phyloP scores from a whole-genome alignment of 2,888 invertebrate species.

The Andrena marginata region DNA sequence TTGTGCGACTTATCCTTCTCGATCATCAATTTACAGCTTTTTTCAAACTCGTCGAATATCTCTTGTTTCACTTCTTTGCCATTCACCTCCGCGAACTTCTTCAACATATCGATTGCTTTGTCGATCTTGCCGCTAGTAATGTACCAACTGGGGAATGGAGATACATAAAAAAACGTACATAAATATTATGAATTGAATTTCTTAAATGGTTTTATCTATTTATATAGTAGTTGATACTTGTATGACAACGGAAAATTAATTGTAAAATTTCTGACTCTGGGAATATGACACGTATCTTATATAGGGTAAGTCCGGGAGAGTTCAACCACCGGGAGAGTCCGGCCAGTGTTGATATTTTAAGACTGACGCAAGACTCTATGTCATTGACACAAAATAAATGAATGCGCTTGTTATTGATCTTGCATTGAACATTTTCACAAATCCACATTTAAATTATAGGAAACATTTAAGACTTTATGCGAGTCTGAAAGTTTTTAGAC shows the following conservation, averaged over 20 bases:
- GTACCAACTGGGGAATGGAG: constrained; percentile 88
- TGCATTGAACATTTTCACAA: too few relatives aligned
- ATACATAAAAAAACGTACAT: neutral
- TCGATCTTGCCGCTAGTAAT: constrained; percentile 93
- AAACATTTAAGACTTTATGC: too few relatives aligned
- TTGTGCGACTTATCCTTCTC: constrained; percentile 90
- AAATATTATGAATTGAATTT: neutral
- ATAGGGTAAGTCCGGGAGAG: too few relatives aligned
- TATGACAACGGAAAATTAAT: neutral
- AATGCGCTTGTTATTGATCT: too few relatives aligned
- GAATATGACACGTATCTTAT: neutral
- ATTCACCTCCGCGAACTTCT: constrained; percentile 93
- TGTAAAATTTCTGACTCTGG: neutral
- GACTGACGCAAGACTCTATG: too few relatives aligned
- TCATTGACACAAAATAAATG: too few relatives aligned
- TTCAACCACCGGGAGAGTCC: too few relatives aligned
- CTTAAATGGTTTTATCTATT: neutral
- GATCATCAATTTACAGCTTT: constrained; percentile 89
- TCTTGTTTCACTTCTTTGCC: constrained; percentile 90
- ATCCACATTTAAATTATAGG: too few relatives aligned
- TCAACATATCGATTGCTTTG: constrained; percentile 91
- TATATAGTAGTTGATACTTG: neutral
- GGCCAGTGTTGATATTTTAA: too few relatives aligned
- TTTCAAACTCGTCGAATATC: constrained; percentile 91
- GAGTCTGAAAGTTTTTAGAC: too few relatives aligned